phyloP scores from a whole-genome alignment of 23 tunicate species.

The Aplidium turbinatum region DNA sequence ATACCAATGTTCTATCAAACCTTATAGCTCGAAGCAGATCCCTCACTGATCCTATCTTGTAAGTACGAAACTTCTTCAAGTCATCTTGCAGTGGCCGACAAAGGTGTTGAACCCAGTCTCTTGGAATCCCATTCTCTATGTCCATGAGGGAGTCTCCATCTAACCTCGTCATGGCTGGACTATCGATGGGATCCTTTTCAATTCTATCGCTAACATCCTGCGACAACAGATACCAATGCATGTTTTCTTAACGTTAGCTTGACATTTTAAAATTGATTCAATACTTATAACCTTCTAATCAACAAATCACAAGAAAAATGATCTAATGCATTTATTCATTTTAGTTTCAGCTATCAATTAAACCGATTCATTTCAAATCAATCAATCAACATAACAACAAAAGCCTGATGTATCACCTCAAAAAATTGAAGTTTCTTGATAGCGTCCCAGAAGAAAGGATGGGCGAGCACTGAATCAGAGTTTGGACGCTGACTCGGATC shows the following conservation, averaged over 20 bases:
- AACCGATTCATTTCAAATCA: too few relatives aligned
- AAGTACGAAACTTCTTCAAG: conserved; percentile 67
- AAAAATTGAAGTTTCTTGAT: conserved; percentile 81
- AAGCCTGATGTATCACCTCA: too few relatives aligned
- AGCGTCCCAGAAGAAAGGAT: conserved; percentile 87
- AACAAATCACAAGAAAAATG: too few relatives aligned
- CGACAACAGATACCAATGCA: too few relatives aligned
- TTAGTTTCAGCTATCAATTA: too few relatives aligned
- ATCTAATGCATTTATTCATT: too few relatives aligned
- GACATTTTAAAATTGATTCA: too few relatives aligned
- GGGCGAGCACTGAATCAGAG: conserved; percentile 54
- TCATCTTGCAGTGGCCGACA: conserved; percentile 73
- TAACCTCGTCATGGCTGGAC: conserved; percentile 51
- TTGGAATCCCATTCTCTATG: conserved; percentile 53
- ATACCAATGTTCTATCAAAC: too few relatives aligned
- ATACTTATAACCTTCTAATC: too few relatives aligned
- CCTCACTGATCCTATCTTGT: conserved; percentile 75
- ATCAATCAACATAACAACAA: too few relatives aligned
- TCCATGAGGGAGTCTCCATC: conserved; percentile 43
- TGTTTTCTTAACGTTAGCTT: too few relatives aligned
- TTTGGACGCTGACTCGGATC: conserved; percentile 75
- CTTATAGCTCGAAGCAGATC: conserved; percentile 88
- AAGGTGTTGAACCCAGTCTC: conserved; percentile 76
- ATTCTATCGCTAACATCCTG: conserved; percentile 92
- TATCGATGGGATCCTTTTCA: conserved; percentile 75